Evolutionary conservation across 2,113 vertebrate genomes (phyloP).

Genomic region (Oreocharis arfaki): DNA sequence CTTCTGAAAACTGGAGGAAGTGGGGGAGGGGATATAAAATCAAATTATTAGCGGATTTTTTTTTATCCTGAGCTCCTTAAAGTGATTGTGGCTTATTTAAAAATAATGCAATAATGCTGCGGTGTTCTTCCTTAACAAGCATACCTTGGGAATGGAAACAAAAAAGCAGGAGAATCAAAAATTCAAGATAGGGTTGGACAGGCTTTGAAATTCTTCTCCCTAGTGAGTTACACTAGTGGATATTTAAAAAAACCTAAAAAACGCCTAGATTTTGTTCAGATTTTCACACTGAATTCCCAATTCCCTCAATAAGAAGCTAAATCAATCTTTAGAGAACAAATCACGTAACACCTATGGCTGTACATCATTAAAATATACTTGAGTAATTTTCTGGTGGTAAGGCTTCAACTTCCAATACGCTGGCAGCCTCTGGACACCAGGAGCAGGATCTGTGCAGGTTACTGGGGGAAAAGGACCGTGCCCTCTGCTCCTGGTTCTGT

Average conservation of each 20-base stretch:
- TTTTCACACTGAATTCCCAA: conserved; percentile 25
- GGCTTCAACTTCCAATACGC: neutral
- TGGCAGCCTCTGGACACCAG: neutral
- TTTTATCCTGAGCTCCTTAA: conserved; percentile 2
- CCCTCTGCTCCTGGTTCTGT: accelerated
- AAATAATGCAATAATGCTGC: conserved; percentile 24
- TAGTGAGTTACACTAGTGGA: neutral
- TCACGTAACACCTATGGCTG: conserved; percentile 11
- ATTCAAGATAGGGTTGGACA: neutral
- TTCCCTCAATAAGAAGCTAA: conserved; percentile 56
- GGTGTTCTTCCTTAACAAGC: conserved; percentile 44
- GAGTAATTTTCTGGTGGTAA: neutral
- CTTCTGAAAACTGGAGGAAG: neutral
- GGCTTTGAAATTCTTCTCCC: conserved; percentile 45
- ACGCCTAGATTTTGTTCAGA: conserved; percentile 10
- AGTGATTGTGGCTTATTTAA: conserved; percentile 22
- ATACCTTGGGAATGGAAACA: neutral
- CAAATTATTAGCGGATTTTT: conserved; percentile 2
- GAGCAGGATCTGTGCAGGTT: neutral
- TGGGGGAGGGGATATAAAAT: neutral
- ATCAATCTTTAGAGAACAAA: conserved; percentile 56
- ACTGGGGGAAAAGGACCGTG: accelerated
- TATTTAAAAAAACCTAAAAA: neutral
- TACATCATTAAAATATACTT: conserved; percentile 49
- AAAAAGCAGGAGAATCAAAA: conserved; percentile 21